Evolutionary conservation across 2,113 vertebrate species (phyloP).

Genomic region (Sinocyclocheilus grahami): DNA sequence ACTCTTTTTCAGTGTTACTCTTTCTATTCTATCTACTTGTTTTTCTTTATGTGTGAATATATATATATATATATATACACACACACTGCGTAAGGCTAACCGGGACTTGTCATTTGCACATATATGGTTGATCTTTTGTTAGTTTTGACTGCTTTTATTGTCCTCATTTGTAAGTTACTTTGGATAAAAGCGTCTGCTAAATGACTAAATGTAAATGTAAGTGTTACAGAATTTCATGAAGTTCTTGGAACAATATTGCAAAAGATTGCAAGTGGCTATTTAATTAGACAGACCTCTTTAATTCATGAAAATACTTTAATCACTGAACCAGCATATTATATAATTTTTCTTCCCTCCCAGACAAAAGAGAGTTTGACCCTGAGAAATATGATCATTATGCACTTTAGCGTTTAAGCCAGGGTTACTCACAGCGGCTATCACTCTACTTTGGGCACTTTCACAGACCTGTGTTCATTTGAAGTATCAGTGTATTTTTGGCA

Average conservation of each 20-base stretch:
- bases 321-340: not conserved
- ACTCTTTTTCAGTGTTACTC: too few species aligned
- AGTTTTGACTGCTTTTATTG: too few species aligned
- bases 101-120: too few species aligned
- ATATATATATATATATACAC: too few species aligned
- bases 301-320: constrained; percentile 3
- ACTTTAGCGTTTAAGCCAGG: not conserved
- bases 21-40: too few species aligned
- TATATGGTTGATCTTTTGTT: too few species aligned
- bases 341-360: not conserved
- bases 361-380: not conserved
- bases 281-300: not conserved
- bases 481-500: too few species aligned
- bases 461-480: not conserved
- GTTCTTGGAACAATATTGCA: not conserved
- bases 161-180: too few species aligned
- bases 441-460: not conserved
- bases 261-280: not conserved
- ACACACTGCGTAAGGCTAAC: too few species aligned
- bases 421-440: not conserved
- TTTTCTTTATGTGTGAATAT: too few species aligned
- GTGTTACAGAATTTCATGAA: not conserved
- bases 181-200: too few species aligned
- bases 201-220: too few species aligned
- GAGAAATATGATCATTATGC: not conserved